Conservation (phyloP, 2,888 invertebrate genomes). For the Artemia sp. region DNA sequence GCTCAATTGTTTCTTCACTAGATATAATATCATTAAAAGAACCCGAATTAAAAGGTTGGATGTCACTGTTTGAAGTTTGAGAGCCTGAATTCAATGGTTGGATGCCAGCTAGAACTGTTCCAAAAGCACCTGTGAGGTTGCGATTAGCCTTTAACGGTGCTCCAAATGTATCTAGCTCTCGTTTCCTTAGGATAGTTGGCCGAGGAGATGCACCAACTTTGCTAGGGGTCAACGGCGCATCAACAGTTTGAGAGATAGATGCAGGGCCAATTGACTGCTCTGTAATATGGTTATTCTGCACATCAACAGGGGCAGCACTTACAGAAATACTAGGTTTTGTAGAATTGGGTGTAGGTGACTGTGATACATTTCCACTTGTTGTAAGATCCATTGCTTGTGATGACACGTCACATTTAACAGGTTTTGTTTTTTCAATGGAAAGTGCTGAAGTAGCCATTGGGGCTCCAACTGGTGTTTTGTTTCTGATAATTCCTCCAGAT, state of each 20-base stretch:
- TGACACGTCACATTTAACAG: neutral
- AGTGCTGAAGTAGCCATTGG: neutral
- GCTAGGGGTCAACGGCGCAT: conserved; percentile 24
- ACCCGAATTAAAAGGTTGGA: conserved; percentile 26
- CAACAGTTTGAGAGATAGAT: conserved; percentile 10
- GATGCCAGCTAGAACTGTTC: conserved; percentile 26
- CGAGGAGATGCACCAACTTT: conserved; percentile 46
- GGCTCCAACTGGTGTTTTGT: neutral
- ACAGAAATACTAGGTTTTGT: conserved; percentile 15
- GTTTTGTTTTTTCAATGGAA: neutral
- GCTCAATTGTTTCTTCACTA: neutral
- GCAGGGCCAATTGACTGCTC: conserved; percentile 12
- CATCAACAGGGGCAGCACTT: neutral
- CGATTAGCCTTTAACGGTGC: conserved; percentile 45
- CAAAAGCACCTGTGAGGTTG: conserved; percentile 38
- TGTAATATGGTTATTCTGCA: neutral
- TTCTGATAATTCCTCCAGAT: conserved; percentile 4
- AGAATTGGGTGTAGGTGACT: neutral
- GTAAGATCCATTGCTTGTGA: neutral
- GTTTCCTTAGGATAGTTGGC: conserved; percentile 69
- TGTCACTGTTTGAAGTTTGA: conserved; percentile 25
- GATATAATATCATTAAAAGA: neutral
- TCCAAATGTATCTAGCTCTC: conserved; percentile 57
- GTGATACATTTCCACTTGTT: neutral
- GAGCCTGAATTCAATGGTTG: conserved; percentile 17